Conservation (phyloP, 2,797 vertebrate species). For the Babyrousa celebensis region DNA sequence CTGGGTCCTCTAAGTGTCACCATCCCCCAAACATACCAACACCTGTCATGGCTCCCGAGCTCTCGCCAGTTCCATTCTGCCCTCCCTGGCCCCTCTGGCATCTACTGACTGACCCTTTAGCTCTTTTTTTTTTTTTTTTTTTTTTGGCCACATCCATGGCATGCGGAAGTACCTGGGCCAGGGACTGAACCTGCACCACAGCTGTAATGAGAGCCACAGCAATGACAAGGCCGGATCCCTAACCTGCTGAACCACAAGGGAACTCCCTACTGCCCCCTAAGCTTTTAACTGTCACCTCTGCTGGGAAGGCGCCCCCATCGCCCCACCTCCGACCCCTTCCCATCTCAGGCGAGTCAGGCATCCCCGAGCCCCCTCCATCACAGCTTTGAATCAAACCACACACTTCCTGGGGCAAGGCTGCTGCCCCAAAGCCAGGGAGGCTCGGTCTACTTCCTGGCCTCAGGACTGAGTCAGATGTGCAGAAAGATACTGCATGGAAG, state of each 20-base stretch:
- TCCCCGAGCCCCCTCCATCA: background rate
- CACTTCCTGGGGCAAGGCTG: background rate
- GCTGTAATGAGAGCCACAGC: no score
- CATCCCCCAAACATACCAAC: rapidly evolving
- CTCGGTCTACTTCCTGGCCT: background rate
- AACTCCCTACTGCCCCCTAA: no score
- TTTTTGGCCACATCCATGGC: no score
- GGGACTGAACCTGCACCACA: no score
- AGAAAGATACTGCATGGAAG: background rate
- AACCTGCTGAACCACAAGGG: no score
- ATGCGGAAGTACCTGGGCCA: no score
- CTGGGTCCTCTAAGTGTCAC: background rate
- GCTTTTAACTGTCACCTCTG: background rate
- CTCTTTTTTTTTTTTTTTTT: background rate
- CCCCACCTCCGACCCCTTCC: background rate
- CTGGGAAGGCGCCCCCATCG: background rate
- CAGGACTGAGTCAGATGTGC: background rate
- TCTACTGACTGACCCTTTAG: background rate
- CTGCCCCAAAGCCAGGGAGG: background rate
- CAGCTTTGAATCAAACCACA: background rate
- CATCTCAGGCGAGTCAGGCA: background rate
- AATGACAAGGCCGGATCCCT: no score
- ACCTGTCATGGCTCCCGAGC: background rate
- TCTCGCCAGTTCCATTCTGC: background rate
- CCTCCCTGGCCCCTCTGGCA: background rate